Evolutionary conservation across 64 coral and sea anemone genomes (phyloP), one percentile per base, ranked within the genome.

Genomic region (Porites australiensis): DNA sequence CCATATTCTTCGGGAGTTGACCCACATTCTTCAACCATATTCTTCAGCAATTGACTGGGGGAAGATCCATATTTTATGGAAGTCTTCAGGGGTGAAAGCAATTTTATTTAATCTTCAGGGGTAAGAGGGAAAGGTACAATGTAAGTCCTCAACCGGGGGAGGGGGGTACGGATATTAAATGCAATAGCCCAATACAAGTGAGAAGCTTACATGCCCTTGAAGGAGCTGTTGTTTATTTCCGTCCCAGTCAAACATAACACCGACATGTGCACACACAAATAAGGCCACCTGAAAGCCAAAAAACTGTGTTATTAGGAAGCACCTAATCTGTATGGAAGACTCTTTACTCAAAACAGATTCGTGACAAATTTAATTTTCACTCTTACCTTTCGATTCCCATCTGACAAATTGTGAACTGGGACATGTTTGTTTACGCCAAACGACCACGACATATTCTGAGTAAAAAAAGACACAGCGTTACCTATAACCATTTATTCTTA

Each of bases 181-280:
- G 6, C 6, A 18, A 86, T 86, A 47, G 2, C 13, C n/a, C 5
- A 20, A 45, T 67, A 69, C 11, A 44, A 52, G 45, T 21, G 50
- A 44, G n/a, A 23, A 88, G 77, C 98, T 91, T 88, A 99, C 98
- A 92, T 99, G 98, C 48, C 98, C 98, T 94, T 99, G 98, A 43
- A 99, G 79, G 48, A 96, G 91, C 37, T 93, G 86, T 15, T 99
- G 98, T 67, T 89, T 99, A 50, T 94, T 94, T 14, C 89, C 77
- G 67, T 96, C 88, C 86, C 91, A 99, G 58, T 99, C 80, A 96
- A 92, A 99, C 63, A 99, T 74, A 2, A 99, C 78, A 44, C 98
- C 98, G 86, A 95, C 88, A 50, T 98, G 96, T 16, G 94, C 94
- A 27, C 90, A 93, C 8, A 88, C 91, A 93, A 90, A 95, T 27